These are phyloP conservation scores for Pseudobourletiella spinata DNA, from an alignment of 1,140 invertebrate genomes.

Conservation along the genomic window DNA sequence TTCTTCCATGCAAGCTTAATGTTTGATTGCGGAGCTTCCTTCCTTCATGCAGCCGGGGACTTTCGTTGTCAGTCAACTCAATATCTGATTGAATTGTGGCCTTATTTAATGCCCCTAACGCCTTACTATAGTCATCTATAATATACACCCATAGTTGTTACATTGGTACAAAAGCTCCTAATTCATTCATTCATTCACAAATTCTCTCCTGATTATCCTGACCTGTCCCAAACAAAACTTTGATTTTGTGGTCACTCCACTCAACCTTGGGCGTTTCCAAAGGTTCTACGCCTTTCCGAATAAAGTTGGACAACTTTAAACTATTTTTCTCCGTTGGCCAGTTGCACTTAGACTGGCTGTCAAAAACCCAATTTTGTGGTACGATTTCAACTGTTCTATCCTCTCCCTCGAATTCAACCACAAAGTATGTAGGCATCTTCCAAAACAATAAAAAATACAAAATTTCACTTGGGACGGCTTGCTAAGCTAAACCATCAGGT, in stretches of 20 bases:
- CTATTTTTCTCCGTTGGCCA: neutral
- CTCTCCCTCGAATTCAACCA: neutral
- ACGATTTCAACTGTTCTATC: neutral
- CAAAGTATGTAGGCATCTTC: too few relatives aligned
- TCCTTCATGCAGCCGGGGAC: too few relatives aligned
- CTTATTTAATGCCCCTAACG: too few relatives aligned
- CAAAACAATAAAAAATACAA: too few relatives aligned
- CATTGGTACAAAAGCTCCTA: neutral
- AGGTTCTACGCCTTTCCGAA: neutral
- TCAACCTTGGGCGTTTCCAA: neutral
- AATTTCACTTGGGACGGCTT: too few relatives aligned
- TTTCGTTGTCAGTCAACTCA: too few relatives aligned
- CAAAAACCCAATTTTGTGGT: neutral
- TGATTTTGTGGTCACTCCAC: neutral
- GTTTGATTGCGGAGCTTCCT: too few relatives aligned
- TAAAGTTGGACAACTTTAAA: neutral
- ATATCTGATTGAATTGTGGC: too few relatives aligned
- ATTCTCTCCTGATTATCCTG: neutral
- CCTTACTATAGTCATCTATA: too few relatives aligned
- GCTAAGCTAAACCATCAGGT: too few relatives aligned
- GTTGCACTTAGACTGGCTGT: neutral
- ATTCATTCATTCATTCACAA: neutral
- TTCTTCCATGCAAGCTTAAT: too few relatives aligned
- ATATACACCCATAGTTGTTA: too few relatives aligned
- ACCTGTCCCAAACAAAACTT: neutral